A percentile compares a stretch with the other conserved stretches of the same genome.
Evolutionary conservation across 2,113 vertebrate genomes (phyloP).

Genomic region (Zapus hudsonius): DNA sequence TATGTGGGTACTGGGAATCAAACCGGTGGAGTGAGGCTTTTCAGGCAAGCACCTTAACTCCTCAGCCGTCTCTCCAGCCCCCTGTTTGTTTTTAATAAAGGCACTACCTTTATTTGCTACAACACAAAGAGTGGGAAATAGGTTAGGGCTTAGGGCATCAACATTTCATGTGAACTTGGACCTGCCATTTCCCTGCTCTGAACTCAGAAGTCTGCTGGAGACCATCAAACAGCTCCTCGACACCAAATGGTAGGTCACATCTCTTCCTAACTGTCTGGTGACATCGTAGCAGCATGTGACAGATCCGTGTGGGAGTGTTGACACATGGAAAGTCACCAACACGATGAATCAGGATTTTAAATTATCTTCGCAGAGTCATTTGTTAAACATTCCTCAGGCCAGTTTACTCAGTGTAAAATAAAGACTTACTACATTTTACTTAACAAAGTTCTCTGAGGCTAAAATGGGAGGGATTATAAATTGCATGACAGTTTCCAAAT

Average conservation of each 20-base stretch:
- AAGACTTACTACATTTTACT: background rate
- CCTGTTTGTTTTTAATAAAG: background rate
- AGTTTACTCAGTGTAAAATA: background rate
- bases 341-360: background rate
- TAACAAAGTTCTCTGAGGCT: background rate
- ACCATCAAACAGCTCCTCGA: background rate
- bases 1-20: no score
- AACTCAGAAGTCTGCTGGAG: background rate
- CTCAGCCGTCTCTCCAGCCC: no score
- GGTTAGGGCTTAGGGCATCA: background rate
- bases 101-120: background rate
- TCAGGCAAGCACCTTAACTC: no score
- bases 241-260: background rate
- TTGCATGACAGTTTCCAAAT: background rate
- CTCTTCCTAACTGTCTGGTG: background rate
- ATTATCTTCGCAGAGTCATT: background rate
- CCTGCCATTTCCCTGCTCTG: background rate
- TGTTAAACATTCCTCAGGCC: slow-evolving; percentile 18
- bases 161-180: background rate
- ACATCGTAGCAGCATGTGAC: background rate
- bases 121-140: background rate
- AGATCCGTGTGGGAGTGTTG: background rate
- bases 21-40: no score
- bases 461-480: background rate
- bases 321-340: background rate